phyloP scores from a whole-genome alignment of 2,113 vertebrate species.

The Xiphias gladius region DNA sequence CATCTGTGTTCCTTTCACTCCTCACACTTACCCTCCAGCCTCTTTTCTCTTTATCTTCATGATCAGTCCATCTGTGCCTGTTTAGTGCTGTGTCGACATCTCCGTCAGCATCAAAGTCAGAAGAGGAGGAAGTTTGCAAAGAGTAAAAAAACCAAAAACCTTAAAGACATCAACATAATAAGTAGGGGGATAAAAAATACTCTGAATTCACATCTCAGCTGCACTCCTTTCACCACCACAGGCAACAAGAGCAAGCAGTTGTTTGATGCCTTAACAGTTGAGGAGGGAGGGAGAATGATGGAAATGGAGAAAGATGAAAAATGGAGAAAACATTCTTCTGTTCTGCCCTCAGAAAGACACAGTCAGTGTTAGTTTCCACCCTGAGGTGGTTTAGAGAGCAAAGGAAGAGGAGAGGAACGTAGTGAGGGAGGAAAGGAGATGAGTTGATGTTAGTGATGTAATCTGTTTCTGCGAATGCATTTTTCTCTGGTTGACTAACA shows the following conservation, averaged over 20 bases:
- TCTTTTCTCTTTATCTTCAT: constrained; percentile 56
- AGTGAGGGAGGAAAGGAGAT: constrained; percentile 19
- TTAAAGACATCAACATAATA: constrained; percentile 58
- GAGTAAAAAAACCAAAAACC: background rate
- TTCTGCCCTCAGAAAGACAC: constrained; percentile 56
- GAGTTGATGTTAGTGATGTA: constrained; percentile 29
- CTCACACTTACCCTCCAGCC: constrained; percentile 33
- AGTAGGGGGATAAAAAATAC: constrained; percentile 24
- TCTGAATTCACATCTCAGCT: constrained; percentile 56
- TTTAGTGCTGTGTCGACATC: constrained; percentile 65
- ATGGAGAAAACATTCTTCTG: constrained; percentile 53
- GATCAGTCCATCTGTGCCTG: constrained; percentile 60
- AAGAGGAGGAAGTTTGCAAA: constrained; percentile 48
- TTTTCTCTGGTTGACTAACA: constrained; percentile 16
- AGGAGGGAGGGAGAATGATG: constrained; percentile 29
- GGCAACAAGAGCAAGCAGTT: constrained; percentile 47
- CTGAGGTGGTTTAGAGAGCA: constrained; percentile 49
- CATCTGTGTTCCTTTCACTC: constrained; percentile 17
- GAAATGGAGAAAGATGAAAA: constrained; percentile 46
- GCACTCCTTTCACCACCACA: constrained; percentile 54
- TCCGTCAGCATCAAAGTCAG: constrained; percentile 65
- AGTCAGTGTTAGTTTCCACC: constrained; percentile 47
- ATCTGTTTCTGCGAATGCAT: constrained; percentile 7
- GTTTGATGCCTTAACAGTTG: constrained; percentile 59
- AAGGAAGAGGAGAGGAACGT: constrained; percentile 9